Conservation (phyloP, 2,888 invertebrate species). For the Stenodema calcarata region DNA sequence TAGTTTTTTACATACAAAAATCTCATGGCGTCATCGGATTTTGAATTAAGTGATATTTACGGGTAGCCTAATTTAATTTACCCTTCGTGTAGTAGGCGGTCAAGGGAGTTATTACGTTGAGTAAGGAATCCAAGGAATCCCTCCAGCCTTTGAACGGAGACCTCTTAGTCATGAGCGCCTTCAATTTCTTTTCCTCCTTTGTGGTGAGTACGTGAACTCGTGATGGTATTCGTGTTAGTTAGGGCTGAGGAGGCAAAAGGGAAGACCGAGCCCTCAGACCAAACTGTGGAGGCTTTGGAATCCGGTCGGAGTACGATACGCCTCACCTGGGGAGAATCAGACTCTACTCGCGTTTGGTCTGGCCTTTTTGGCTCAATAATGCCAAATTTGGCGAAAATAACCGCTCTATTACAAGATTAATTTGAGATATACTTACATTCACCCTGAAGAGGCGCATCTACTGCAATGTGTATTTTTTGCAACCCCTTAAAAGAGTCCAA, state of each 20-base stretch:
- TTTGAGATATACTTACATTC: no score
- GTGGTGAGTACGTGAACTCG: conserved; percentile 45
- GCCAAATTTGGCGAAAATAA: no score
- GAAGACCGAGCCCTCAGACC: not conserved
- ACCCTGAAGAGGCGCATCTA: no score
- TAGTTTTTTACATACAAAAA: no score
- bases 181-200: conserved; percentile 30
- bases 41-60: not conserved
- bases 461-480: no score
- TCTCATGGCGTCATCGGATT: no score
- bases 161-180: conserved; percentile 36
- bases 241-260: not conserved
- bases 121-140: not conserved
- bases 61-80: not conserved
- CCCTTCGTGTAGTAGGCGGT: not conserved
- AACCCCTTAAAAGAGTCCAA: no score
- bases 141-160: not conserved
- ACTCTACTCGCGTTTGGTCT: not conserved
- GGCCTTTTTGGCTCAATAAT: not conserved
- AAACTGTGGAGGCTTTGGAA: not conserved
- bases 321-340: not conserved
- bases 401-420: no score
- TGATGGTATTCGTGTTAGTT: conserved; percentile 38
- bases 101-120: not conserved
- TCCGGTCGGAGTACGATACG: not conserved